These are phyloP conservation scores for Probosciger aterrimus DNA, from an alignment of 2,113 vertebrate species.

Conservation along the genomic window DNA sequence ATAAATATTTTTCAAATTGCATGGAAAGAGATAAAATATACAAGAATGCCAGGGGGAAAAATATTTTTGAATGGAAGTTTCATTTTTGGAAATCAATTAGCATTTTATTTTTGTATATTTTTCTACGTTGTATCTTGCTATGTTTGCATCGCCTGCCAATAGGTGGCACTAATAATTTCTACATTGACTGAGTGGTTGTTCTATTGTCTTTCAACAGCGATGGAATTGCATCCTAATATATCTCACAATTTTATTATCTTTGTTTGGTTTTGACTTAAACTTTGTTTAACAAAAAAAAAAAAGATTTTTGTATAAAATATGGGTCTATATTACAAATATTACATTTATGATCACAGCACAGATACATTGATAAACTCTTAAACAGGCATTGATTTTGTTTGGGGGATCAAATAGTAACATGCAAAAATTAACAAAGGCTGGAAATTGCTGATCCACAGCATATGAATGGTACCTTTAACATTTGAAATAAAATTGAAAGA, in stretches of 20 bases:
- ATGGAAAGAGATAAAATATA: not conserved
- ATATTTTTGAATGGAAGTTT: not conserved
- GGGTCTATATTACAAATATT: not conserved
- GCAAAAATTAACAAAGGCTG: not conserved
- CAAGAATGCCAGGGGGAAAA: not conserved
- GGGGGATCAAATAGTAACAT: not conserved
- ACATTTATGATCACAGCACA: not conserved
- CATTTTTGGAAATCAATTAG: not conserved
- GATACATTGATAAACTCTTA: not conserved
- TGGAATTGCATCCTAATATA: not conserved
- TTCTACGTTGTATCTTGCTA: not conserved
- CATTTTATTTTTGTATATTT: not conserved
- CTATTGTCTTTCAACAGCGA: not conserved
- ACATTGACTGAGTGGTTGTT: not conserved
- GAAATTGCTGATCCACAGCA: not conserved
- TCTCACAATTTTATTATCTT: not conserved
- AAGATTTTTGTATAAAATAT: not conserved
- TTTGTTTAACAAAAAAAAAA: not conserved
- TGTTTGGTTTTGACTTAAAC: not conserved
- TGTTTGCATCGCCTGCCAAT: constrained; percentile 13
- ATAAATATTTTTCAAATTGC: not conserved
- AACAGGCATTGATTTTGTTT: not conserved
- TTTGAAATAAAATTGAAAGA: not conserved
- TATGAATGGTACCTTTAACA: not conserved
- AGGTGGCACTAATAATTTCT: constrained; percentile 62